Conservation (phyloP, 2,888 invertebrate species). For the Antitype chi region DNA sequence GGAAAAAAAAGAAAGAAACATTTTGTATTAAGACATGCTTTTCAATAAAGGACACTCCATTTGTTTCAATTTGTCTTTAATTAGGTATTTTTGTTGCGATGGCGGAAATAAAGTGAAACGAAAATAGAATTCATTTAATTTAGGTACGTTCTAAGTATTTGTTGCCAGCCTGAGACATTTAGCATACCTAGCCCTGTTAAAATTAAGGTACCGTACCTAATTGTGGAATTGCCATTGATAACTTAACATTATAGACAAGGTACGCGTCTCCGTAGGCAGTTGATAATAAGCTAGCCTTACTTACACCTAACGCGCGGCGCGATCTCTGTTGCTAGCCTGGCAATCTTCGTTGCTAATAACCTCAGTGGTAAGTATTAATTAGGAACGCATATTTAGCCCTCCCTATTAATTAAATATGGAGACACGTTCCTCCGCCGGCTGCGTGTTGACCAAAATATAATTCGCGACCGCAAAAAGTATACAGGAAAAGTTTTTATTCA, state of each 20-base stretch:
- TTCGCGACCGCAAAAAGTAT: too few species aligned
- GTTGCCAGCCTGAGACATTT: neutral
- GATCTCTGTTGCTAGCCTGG: constrained; percentile 30
- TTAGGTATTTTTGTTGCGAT: neutral
- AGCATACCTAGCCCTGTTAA: neutral
- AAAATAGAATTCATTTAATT: too few species aligned
- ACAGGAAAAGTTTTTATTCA: too few species aligned
- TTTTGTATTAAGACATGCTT: neutral
- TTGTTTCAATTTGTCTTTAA: constrained; percentile 21
- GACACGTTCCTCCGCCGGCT: neutral
- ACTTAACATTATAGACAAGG: neutral
- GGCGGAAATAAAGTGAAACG: neutral
- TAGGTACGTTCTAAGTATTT: neutral
- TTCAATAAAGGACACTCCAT: neutral
- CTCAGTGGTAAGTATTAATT: too few species aligned
- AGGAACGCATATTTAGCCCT: neutral
- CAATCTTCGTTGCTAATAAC: constrained; percentile 39
- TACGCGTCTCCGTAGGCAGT: constrained; percentile 1
- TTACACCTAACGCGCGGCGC: neutral
- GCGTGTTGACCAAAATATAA: too few species aligned
- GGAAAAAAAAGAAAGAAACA: neutral
- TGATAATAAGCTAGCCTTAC: constrained; percentile 22
- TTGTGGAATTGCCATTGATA: neutral
- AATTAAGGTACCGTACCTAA: neutral
- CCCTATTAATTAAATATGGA: too few species aligned